Evolutionary conservation across 2,113 vertebrate genomes (phyloP).

Genomic region (Anhinga anhinga): DNA sequence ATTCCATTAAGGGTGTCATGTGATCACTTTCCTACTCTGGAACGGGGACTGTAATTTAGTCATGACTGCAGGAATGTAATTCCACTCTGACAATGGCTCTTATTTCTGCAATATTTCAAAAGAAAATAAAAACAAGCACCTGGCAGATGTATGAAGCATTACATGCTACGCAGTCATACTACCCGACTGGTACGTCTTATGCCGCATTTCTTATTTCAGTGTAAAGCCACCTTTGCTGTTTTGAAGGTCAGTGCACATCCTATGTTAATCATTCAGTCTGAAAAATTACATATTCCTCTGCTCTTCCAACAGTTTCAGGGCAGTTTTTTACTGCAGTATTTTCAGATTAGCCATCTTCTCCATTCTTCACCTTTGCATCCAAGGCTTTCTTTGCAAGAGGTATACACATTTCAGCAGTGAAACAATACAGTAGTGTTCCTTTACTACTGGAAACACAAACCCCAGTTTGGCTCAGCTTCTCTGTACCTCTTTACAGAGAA

Average conservation of each 20-base stretch:
- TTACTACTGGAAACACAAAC: not conserved
- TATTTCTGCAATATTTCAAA: not conserved
- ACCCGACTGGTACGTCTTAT: not conserved
- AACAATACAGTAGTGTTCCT: not conserved
- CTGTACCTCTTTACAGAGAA: not conserved
- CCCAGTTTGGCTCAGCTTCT: not conserved
- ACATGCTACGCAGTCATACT: accelerated
- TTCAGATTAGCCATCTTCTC: not conserved
- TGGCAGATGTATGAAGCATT: not conserved
- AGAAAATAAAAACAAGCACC: not conserved
- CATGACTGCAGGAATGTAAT: not conserved
- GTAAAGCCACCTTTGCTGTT: not conserved
- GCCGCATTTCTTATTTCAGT: not conserved
- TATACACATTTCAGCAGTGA: not conserved
- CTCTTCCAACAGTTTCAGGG: not conserved
- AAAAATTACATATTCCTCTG: not conserved
- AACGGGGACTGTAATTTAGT: not conserved
- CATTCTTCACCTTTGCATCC: not conserved
- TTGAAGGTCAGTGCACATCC: not conserved
- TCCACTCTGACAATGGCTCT: not conserved
- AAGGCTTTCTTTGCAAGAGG: not conserved
- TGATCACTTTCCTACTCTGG: not conserved
- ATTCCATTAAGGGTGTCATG: not conserved
- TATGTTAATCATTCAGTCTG: not conserved
- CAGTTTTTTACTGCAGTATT: not conserved